phyloP scores from a whole-genome alignment of 2,888 invertebrate genomes.

The Synergus japonicus region DNA sequence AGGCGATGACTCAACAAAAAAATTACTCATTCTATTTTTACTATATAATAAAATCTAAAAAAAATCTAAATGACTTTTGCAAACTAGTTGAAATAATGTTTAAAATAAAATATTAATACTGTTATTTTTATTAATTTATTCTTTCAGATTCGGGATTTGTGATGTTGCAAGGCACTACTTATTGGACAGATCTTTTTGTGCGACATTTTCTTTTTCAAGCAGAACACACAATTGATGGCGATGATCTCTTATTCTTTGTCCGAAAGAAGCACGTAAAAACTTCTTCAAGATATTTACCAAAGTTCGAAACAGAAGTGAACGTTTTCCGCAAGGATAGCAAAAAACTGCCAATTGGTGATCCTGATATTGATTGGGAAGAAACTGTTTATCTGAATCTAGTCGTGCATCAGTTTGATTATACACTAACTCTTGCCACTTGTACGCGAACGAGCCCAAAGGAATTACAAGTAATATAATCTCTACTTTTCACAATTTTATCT shows the following conservation, averaged over 20 bases:
- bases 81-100: not conserved
- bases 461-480: constrained; percentile 86
- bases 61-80: not conserved
- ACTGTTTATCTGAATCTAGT: constrained; percentile 98
- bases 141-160: constrained; percentile 92
- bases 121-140: constrained; percentile 36
- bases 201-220: constrained; percentile 95
- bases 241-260: constrained; percentile 97
- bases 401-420: constrained; percentile 99
- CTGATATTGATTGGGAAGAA: constrained; percentile 99
- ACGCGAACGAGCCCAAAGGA: constrained; percentile 98
- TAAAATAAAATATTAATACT: not conserved
- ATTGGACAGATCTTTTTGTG: constrained; percentile 97
- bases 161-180: constrained; percentile 93
- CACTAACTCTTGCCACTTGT: constrained; percentile 97
- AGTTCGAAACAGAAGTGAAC: constrained; percentile 97
- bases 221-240: constrained; percentile 92
- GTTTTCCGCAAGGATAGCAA: constrained; percentile 98
- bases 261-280: constrained; percentile 93
- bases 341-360: constrained; percentile 97
- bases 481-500: not conserved
- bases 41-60: not conserved
- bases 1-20: not conserved
- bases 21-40: not conserved
- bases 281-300: constrained; percentile 91